Evolutionary conservation across 2,888 invertebrate species (phyloP), one percentile per base, ranked within the genome.

Genomic region (Pyrochroa serraticornis): DNA sequence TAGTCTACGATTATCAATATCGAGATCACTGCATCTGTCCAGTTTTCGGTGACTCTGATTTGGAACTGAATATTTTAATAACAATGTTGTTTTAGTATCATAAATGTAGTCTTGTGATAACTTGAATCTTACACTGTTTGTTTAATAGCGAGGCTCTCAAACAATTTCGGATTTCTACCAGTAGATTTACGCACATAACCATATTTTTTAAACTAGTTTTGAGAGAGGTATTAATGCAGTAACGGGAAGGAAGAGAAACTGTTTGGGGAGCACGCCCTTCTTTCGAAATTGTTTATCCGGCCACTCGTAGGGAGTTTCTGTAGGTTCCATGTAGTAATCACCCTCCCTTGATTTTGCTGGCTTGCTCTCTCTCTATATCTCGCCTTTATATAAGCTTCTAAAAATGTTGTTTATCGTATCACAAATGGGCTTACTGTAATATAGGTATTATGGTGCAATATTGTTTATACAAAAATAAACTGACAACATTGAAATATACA

Each of bases 381-480:
- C 54, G 59, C 59, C 59, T 54, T 59, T 59, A 47, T 58, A 58
- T 58, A 54, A 54, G 59, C 59, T 59, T 59, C 44, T 46, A 59
- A 54, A 45, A 61, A 66, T 67, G 73, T 71, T 69, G 65, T 73
- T 74, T 72, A 71, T 69, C 71, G 71, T 73, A 74, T 69, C 71
- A 76, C 72, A 70, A 69, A 69, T 70, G 64, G 67, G 74, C 74
- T 75, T 74, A 71, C 67, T 71, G 71, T 74, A 59, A 59, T 36
- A 61, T 70, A 70, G 70, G 62, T 69, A 72, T 66, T 68, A 73
- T 73, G 73, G 71, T 75, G 75, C 74, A 75, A 75, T 73, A 76
- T 77, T 76, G 75, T 77, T 77, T 77, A 76, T 77, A 77, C 75
- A 73, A 68, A 75, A 75, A 72, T 59, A 54, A 59, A 59, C 39